These are phyloP conservation scores for Todiramphus chloris DNA, from an alignment of 2,113 vertebrate species.

Conservation along the genomic window DNA sequence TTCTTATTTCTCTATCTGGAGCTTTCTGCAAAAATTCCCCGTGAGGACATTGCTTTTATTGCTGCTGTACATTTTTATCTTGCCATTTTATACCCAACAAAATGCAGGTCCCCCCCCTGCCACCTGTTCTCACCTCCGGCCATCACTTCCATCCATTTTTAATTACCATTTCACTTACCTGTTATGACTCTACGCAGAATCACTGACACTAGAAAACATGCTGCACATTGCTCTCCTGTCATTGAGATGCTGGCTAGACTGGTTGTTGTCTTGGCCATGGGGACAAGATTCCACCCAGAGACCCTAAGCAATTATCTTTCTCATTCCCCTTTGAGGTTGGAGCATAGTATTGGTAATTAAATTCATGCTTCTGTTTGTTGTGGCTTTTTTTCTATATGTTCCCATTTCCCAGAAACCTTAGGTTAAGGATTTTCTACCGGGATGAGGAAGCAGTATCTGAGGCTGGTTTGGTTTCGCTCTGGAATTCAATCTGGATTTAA, in stretches of 20 bases:
- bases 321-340: conserved; percentile 9
- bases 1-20: conserved; percentile 15
- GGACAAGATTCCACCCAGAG: conserved; percentile 60
- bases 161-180: conserved; percentile 65
- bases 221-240: conserved; percentile 42
- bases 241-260: conserved; percentile 67
- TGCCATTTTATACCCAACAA: conserved; percentile 1
- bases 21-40: conserved; percentile 17
- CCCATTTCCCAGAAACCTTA: conserved; percentile 49
- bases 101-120: neutral
- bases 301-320: conserved; percentile 68
- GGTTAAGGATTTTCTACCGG: neutral
- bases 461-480: neutral
- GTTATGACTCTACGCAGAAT: conserved; percentile 58
- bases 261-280: conserved; percentile 56
- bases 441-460: neutral
- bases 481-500: conserved; percentile 7
- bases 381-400: conserved; percentile 10
- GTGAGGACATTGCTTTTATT: neutral
- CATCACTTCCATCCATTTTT: conserved; percentile 39
- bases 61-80: neutral
- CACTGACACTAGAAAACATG: conserved; percentile 21
- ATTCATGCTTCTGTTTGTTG: conserved; percentile 63
- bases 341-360: conserved; percentile 64
- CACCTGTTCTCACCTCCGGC: conserved; percentile 51